A percentile compares a stretch with the other conserved stretches of the same genome.
These are phyloP conservation scores for Aphyosemion australe DNA, from an alignment of 2,113 vertebrate genomes.

Conservation along the genomic window DNA sequence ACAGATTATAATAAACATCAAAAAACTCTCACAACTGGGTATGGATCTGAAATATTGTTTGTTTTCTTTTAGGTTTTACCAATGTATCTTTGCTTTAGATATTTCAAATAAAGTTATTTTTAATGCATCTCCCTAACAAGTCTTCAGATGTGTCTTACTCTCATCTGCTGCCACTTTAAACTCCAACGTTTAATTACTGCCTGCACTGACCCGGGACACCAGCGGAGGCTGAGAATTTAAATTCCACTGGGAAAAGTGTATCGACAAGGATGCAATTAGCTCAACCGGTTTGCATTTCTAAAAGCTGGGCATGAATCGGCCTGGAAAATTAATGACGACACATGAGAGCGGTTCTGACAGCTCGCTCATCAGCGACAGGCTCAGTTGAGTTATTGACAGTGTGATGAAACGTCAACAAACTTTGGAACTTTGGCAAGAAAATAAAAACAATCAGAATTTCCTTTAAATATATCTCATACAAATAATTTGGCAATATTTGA, in stretches of 20 bases:
- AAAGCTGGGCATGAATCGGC: constrained; percentile 54
- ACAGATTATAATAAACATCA: no score
- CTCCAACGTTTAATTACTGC: constrained; percentile 2
- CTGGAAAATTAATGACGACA: constrained; percentile 65
- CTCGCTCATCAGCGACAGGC: constrained; percentile 40
- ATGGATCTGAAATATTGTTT: no score
- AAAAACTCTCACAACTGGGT: no score
- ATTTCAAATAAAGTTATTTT: neutral
- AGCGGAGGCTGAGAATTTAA: constrained; percentile 31
- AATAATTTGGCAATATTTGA: neutral
- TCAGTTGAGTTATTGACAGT: constrained; percentile 30
- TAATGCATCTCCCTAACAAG: neutral
- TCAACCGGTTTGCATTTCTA: constrained; percentile 33
- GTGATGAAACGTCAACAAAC: constrained; percentile 8
- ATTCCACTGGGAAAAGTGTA: constrained; percentile 53
- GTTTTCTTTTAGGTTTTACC: no score
- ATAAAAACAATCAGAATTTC: constrained; percentile 2
- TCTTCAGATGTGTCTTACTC: neutral
- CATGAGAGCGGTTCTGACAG: constrained; percentile 58
- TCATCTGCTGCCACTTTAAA: neutral
- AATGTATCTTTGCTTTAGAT: no score
- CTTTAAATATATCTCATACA: constrained; percentile 16
- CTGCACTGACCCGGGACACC: constrained; percentile 19
- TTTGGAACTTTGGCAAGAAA: neutral
- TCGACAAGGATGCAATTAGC: constrained; percentile 61